phyloP scores from a whole-genome alignment of 2,113 vertebrate species.

The Paedocypris sp. region DNA sequence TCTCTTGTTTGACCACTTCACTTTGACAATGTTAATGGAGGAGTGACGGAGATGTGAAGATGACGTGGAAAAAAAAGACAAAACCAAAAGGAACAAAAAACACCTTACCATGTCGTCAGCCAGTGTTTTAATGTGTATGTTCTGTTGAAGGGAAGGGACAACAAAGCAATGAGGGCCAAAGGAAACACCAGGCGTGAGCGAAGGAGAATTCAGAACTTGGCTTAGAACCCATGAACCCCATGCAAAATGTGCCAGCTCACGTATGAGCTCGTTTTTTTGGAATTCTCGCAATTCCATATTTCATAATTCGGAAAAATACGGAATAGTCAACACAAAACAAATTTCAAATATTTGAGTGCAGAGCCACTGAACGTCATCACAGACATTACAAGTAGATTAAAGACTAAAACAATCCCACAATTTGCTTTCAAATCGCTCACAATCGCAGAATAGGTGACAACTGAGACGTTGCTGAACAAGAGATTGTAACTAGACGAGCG shows the following conservation, averaged over 20 bases:
- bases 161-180: slow-evolving; percentile 64
- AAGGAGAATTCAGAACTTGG: background rate
- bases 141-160: slow-evolving; percentile 82
- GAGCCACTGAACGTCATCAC: no score
- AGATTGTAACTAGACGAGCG: no score
- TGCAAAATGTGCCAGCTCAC: slow-evolving; percentile 9
- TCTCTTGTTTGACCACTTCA: slow-evolving; percentile 51
- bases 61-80: slow-evolving; percentile 37
- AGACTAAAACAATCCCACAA: no score
- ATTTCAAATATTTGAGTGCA: no score
- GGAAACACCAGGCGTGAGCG: slow-evolving; percentile 39
- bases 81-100: slow-evolving; percentile 46
- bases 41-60: slow-evolving; percentile 18
- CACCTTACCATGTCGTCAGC: slow-evolving; percentile 99
- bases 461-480: no score
- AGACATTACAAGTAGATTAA: no score
- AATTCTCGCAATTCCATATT: no score
- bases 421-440: no score
- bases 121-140: slow-evolving; percentile 99
- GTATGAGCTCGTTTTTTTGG: no score
- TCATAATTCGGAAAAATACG: no score
- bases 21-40: slow-evolving; percentile 39
- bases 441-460: no score
- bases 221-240: slow-evolving; percentile 13
- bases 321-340: no score